Evolutionary conservation across 2,888 invertebrate species (phyloP), one percentile per base, ranked within the genome.

Genomic region (Vesta saturnalis): DNA sequence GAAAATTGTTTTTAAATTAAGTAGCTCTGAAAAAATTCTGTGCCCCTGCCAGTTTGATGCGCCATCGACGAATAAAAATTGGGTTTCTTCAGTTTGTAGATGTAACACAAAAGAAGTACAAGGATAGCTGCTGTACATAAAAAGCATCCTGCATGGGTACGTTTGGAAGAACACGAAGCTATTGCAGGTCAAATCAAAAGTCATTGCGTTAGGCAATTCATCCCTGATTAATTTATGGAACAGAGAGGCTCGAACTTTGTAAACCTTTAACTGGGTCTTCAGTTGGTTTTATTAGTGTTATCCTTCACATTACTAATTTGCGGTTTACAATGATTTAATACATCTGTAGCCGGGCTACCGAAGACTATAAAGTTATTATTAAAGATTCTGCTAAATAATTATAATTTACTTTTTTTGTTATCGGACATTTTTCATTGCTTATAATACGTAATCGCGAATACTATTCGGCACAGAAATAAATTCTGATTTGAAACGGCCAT

Each of bases 41-140:
- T 21, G 22, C 74, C 71, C 55, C 72, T 57, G 16, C 60, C 62
- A 54, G 72, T 72, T 54, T 72, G 60, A 69, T 70, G 16, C 15
- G 47, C 52, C 35, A 35, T 49, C 74, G 69, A 74, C 6, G 69
- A 63, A 56, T 74, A 73, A 55, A 73, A 16, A 62, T 46, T 39
- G 73, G 68, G 15, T 60, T 62, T 69, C 67, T 69, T 19, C 57
- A 60, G 49, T 61, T 22, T 10, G 65, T 22, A 30, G 67, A 59
- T 22, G 69, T 72, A 18, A 72, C 46, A 60, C 70, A 73, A 58
- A 75, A 72, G 52, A 19, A 46, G 35, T 70, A 72, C 52, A 72
- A 67, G 22, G 71, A 62, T 3, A 75, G 15, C 60, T 73, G 73
- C 60, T 70, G 72, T 6, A 69, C 64, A 69, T 69, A 72, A 63